phyloP scores from a whole-genome alignment of 2,888 invertebrate species.

The Idaea biselata region DNA sequence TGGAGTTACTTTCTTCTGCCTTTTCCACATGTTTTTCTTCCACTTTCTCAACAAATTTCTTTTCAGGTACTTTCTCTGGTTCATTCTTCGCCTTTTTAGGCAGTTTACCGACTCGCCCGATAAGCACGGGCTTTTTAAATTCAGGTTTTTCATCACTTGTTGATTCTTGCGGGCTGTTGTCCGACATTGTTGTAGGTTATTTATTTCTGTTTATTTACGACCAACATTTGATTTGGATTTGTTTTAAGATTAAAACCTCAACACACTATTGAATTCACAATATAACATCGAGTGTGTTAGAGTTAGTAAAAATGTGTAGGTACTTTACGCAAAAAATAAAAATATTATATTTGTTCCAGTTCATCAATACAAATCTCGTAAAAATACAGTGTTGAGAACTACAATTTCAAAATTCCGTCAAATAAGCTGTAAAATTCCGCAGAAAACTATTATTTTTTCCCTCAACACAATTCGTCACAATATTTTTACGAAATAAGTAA shows the following conservation, averaged over 20 bases:
- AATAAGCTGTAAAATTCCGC: no score
- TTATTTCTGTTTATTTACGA: neutral
- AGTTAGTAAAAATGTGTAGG: no score
- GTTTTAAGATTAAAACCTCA: conserved; percentile 11
- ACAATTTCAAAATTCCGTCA: no score
- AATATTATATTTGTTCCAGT: no score
- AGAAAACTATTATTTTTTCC: no score
- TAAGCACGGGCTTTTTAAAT: conserved; percentile 78
- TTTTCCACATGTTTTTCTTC: conserved; percentile 27
- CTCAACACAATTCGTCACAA: no score
- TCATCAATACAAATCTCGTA: no score
- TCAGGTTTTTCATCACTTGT: conserved; percentile 44
- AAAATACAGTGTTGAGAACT: no score
- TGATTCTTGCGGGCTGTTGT: conserved; percentile 29
- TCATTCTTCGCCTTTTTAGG: conserved; percentile 64
- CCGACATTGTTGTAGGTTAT: conserved; percentile 31
- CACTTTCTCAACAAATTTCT: conserved; percentile 18
- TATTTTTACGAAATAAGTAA: no score
- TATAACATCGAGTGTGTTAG: no score
- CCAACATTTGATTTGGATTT: conserved; percentile 22
- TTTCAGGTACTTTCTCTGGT: conserved; percentile 34
- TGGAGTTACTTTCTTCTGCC: conserved; percentile 32
- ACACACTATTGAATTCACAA: conserved; percentile 7
- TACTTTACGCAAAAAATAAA: no score
- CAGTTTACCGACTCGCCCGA: conserved; percentile 77